Base-by-base conservation (phyloP, 2,888 invertebrate genomes). In the Mimumesa dahlbomi region DNA sequence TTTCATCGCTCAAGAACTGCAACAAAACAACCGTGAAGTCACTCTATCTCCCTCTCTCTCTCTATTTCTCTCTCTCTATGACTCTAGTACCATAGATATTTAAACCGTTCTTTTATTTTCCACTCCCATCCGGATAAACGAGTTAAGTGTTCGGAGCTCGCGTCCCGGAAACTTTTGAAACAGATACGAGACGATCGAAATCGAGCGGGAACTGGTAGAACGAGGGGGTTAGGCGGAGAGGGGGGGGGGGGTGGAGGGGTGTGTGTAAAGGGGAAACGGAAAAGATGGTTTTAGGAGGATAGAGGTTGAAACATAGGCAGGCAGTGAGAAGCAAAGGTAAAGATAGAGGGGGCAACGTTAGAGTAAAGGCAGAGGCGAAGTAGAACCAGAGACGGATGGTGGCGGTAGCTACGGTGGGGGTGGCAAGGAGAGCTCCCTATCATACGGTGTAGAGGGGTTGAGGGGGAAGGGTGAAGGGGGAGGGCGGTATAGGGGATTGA, bases 401-500 rank as follows among this genome's bases (percentile, higher is more conserved):
- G 68, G 29, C 25, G 66, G 56, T 48, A 43, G 65, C 56, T 45
- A 53, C 31, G 66, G 68, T 46, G 68, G 73, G 42, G 63, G 75
- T 42, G 62, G 57, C 57, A 49, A 54, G 57, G 53, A 68, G 52
- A 52, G 64, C 45, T 45, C 66, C 61, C 73, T 71, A 73, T 72
- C 72, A 54, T 45, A 65, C 46, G 72, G 66, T 52, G 50, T 29
- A 59, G 63, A 61, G 58, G 19, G 78, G 49, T 34, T 53, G 63
- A n/a, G n/a, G n/a, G n/a, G n/a, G n/a, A n/a, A n/a, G n/a, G n/a
- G n/a, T n/a, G n/a, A n/a, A n/a, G n/a, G 58, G 42, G 70, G 76
- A 78, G 82, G 81, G 77, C 84, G 86, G 82, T 83, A 82, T 84
- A 84, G 85, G 89, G 89, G 89, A 89, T 89, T 89, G 89, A 89